Evolutionary conservation across 1,140 invertebrate species (phyloP).

Genomic region (Drosophila nigromelanica): DNA sequence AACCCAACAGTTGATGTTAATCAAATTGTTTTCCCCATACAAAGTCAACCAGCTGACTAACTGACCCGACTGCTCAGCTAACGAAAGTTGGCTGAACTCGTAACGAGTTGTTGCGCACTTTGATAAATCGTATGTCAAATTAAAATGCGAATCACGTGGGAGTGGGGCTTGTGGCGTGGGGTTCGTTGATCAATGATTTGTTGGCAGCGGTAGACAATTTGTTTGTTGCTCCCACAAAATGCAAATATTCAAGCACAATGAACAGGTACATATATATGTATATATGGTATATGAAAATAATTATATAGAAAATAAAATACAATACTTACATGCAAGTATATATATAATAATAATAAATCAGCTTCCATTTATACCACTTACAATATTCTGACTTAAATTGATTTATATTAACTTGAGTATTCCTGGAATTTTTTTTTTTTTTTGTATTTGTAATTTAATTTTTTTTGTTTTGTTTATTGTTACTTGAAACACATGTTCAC

Average conservation of each 20-base stretch:
- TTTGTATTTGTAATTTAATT: neutral
- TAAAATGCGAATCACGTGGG: neutral
- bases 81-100: neutral
- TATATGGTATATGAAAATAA: slow-evolving; percentile 4
- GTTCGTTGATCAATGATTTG: neutral
- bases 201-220: neutral
- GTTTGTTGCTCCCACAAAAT: neutral
- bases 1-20: neutral
- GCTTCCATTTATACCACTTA: slow-evolving; percentile 23
- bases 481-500: slow-evolving; percentile 24
- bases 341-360: slow-evolving; percentile 17
- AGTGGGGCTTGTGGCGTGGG: neutral
- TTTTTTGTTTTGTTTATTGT: slow-evolving; percentile 22
- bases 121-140: slow-evolving; percentile 8
- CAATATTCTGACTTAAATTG: slow-evolving; percentile 7
- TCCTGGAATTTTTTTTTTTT: slow-evolving; percentile 1
- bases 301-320: slow-evolving; percentile 1
- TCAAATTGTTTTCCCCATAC: neutral
- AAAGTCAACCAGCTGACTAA: neutral
- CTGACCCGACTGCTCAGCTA: neutral
- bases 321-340: neutral
- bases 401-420: slow-evolving; percentile 12
- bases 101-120: slow-evolving; percentile 1
- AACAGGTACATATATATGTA: slow-evolving; percentile 3
- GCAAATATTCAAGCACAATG: slow-evolving; percentile 1